phyloP scores from a whole-genome alignment of 2,888 invertebrate genomes.

The Rotaria socialis region DNA sequence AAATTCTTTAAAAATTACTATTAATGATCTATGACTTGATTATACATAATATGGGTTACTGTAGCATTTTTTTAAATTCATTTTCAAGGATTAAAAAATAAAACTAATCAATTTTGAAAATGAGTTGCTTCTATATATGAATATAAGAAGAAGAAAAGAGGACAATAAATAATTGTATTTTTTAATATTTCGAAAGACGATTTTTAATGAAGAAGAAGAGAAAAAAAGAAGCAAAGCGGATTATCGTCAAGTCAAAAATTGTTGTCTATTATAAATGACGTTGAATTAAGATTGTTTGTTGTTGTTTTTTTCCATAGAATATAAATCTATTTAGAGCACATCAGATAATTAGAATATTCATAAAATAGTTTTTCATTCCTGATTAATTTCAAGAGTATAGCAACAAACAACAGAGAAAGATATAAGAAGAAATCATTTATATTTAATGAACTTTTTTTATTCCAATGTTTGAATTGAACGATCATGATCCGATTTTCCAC shows the following conservation, averaged over 20 bases:
- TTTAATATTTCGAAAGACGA: not conserved
- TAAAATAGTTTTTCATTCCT: not conserved
- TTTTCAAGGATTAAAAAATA: not conserved
- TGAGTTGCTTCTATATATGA: not conserved
- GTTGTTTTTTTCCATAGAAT: not conserved
- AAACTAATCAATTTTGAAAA: not conserved
- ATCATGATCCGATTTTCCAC: constrained; percentile 13
- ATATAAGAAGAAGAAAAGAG: not conserved
- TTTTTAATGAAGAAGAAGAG: not conserved
- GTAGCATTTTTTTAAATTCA: not conserved
- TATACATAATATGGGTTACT: not conserved
- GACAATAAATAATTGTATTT: not conserved
- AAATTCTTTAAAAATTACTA: no score
- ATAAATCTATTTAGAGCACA: not conserved
- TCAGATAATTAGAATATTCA: not conserved
- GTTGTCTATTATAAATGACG: not conserved
- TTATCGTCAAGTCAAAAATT: constrained; percentile 11
- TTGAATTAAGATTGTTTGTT: constrained; percentile 5
- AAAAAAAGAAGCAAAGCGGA: not conserved
- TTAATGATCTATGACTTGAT: no score
- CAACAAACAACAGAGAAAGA: not conserved
- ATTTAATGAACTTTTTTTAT: constrained; percentile 19
- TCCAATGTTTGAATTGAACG: not conserved
- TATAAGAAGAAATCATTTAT: not conserved
- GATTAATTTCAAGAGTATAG: not conserved